Percentiles rank a stretch among this genome's conserved stretches.
Evolutionary conservation across 2,797 vertebrate genomes (phyloP).

Genomic region (Characodon lateralis): DNA sequence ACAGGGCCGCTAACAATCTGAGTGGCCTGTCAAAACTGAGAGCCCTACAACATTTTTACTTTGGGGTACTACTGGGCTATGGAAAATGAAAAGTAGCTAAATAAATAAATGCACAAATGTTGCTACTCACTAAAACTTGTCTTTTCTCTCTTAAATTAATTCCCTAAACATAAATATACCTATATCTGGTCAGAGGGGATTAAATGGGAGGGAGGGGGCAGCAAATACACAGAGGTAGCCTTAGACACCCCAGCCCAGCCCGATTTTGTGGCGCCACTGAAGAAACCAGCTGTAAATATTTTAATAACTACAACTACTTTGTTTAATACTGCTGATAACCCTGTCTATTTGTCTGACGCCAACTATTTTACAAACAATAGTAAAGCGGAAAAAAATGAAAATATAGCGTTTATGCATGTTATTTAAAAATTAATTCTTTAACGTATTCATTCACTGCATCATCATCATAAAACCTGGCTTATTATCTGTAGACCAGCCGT

Average conservation of each 20-base stretch:
- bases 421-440: too few species aligned
- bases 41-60: background rate
- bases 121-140: background rate
- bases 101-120: background rate
- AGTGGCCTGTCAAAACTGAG: background rate
- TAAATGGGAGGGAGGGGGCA: background rate
- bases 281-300: background rate
- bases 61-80: background rate
- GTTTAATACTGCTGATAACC: background rate
- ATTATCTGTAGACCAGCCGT: constrained; percentile 11
- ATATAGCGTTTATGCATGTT: background rate
- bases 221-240: too few species aligned
- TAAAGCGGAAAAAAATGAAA: too few species aligned
- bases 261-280: background rate
- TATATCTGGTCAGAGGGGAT: background rate
- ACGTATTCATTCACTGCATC: background rate
- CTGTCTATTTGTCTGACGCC: background rate
- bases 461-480: constrained; percentile 2
- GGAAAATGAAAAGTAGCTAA: background rate
- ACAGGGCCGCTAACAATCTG: background rate
- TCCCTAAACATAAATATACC: background rate
- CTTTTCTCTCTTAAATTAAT: background rate
- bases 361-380: constrained; percentile 36
- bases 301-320: background rate
- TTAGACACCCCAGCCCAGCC: background rate